Base-by-base conservation (phyloP, 1,140 invertebrate genomes). In the Habropoda laboriosa region DNA sequence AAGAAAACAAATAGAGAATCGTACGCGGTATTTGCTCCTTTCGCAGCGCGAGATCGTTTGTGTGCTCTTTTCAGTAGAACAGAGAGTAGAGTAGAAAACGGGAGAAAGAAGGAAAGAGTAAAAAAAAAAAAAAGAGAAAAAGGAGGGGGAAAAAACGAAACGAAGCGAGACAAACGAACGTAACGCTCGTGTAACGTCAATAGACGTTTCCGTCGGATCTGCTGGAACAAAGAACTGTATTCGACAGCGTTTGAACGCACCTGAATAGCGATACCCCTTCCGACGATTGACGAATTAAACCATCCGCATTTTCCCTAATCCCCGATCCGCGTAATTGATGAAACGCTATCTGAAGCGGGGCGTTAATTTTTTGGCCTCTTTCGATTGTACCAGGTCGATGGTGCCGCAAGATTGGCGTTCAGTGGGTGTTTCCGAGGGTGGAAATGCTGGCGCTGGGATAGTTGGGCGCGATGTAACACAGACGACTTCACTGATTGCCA, bases 401-500 rank as follows among this genome's bases (percentile, higher is more conserved):
- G 16, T 2, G 47, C 30, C 32, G 32, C 47, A 72, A 73, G 68
- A 79, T 61, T 55, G 38, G 27, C 21, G 27, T 68, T 57, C 55
- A 60, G n/a, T 32, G 67, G 45, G 47, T n/a, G 42, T 45, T 40
- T 55, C 51, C 78, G 49, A 63, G 40, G 24, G 74, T 35, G 55
- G 21, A 68, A 42, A 47, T 38, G 53, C 5, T 27, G 61, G 35
- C 10, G n/a, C n/a, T n/a, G 58, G 66, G 53, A 74, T 79, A 73
- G 66, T 58, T 49, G 63, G 63, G 58, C 55, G 81, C 77, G 66
- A 71, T 86, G 86, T 83, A 87, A 88, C 83, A 90, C 86, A 90
- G 89, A 88, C 86, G 88, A 89, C 86, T 89, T 90, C 87, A 89
- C 87, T 90, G 90, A 91, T 92, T 91, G 89, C 88, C 89, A 92